Evolutionary conservation across 2,113 vertebrate genomes (phyloP), one percentile per base, ranked within the genome.

Genomic region (Eonycteris spelaea): DNA sequence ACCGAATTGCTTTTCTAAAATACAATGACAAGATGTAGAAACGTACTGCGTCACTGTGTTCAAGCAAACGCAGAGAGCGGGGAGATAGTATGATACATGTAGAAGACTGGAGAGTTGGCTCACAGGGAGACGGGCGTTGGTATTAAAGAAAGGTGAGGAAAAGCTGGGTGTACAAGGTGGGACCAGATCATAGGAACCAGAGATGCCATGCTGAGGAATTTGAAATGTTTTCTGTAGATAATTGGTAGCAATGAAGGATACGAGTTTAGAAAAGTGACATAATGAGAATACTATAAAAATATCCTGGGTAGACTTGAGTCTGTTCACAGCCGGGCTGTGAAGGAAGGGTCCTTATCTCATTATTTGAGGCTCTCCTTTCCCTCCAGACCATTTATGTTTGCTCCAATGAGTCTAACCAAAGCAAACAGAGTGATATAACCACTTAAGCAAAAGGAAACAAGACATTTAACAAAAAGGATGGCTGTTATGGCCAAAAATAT

Each of bases 1-100:
- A 80, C 12, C 51, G 55, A 88, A 71, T 40, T 93, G 53, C 19
- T 91, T 86, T 85, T 93, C 82, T 93, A 71, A 93, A 86, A 59
- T 77, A 65, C 40, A 75, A 78, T 45, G 53, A 53, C 53, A 59
- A 92, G 18, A 78, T 48, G 9, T 40, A 40, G 82, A 93, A 78
- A 82, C 38, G 71, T 38, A 55, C 30, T 79, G 2, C 11, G 61
- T 53, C n/a, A 18, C 24, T 21, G 80, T 90, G 53, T 79, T 86
- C 61, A 83, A 48, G 30, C 19, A 91, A 57, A 38, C 18, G n/a
- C 74, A 57, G 33, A 61, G 61, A 53, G 10, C 2, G 55, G 48
- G 89, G 43, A 70, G 59, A 59, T 15, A n/a, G 45, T 40, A 5
- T 48, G 53, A 40, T 19, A 24, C 0, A 4, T 65, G 65, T 89